Base-by-base conservation (phyloP, 2,113 vertebrate genomes). In the Pithys albifrons region DNA sequence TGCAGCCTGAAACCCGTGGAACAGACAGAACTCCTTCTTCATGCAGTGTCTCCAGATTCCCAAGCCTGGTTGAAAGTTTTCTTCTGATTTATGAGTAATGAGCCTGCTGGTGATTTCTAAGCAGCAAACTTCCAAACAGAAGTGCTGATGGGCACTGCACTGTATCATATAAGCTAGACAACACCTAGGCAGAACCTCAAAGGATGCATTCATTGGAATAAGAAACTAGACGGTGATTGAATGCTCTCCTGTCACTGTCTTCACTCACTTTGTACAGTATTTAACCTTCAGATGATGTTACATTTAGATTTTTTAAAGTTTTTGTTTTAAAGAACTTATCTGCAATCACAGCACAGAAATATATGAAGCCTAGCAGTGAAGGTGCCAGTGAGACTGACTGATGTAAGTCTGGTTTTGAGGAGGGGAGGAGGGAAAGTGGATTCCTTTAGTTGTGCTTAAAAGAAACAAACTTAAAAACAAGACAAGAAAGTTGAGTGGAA, bases 101-200 rank as follows among this genome's bases (percentile, higher is more conserved):
- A 93, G 85, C 71, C 72, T 91, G 90, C 23, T 93, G 79, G 85
- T 86, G 95, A 91, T 95, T 94, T 86, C 72, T 92, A 88, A 91
- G 90, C 67, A 86, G 83, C 5, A 14, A 84, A 79, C 79, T 91
- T 84, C 92, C 83, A 88, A 96, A 75, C 88, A 86, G 88, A 88
- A 93, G 85, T 94, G 90, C 67, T 93, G 95, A 94, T 93, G 92
- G 95, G 72, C 82, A 81, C 95, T 97, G 95, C 69, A 78, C 69
- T 95, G 95, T 83, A 61, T 91, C 88, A 91, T 62, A n/a, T 9
- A 41, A 59, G 31, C 82, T 91, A 86, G 95, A 93, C 93, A 94
- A 93, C 88, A 95, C 95, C 93, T 94, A 93, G 93, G 93, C 95
- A 97, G 41, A 41, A 59, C 84, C 93, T 94, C 88, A 94, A 96